A percentile compares a stretch with the other conserved stretches of the same genome.
These are phyloP conservation scores for Calliphora vicina DNA, from an alignment of 1,140 invertebrate genomes.

Conservation along the genomic window DNA sequence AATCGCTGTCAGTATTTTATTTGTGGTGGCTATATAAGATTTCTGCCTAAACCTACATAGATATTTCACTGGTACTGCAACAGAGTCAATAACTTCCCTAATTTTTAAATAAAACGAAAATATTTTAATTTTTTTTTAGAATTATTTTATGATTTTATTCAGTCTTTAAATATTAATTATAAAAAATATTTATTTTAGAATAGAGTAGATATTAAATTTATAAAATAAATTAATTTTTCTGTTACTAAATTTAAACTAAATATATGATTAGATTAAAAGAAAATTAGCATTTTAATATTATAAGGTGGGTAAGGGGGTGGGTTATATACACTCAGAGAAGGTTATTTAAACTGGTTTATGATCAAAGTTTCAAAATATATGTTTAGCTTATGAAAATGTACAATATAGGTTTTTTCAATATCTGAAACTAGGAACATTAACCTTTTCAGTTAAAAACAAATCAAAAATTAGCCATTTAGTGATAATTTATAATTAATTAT, in stretches of 20 bases:
- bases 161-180: slow-evolving; percentile 12
- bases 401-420: no score
- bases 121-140: background rate
- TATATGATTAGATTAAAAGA: background rate
- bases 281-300: background rate
- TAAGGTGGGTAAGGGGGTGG: background rate
- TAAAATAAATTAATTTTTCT: background rate
- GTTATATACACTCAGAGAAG: background rate
- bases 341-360: background rate
- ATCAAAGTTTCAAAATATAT: background rate
- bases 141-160: background rate
- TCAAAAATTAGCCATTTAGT: background rate
- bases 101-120: background rate
- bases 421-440: background rate
- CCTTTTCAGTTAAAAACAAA: background rate
- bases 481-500: background rate
- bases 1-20: no score
- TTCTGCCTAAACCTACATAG: no score
- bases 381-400: no score
- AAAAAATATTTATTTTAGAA: background rate
- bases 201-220: background rate
- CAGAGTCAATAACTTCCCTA: no score
- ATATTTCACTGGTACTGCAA: no score
- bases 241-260: background rate
- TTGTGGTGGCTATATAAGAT: no score